Percentiles rank a stretch among this genome's conserved stretches.
These are phyloP conservation scores for Scaptomyza tumidula DNA, from an alignment of 2,888 invertebrate species.

Conservation along the genomic window DNA sequence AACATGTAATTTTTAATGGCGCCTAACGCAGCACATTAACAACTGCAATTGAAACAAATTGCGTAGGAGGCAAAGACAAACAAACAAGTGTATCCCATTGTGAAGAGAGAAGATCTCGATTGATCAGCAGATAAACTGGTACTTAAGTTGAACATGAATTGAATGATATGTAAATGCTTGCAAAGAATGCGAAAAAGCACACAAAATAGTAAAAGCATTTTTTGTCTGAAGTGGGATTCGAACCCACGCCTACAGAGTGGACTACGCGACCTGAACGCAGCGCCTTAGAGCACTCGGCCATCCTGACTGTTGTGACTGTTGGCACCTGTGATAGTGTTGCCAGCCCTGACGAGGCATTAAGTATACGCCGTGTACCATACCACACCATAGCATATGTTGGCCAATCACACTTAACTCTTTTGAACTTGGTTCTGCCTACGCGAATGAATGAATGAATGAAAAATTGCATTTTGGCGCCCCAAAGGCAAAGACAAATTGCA, in stretches of 20 bases:
- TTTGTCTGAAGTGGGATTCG: conserved; percentile 84
- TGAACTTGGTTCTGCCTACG: conserved; percentile 69
- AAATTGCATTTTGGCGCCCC: conserved; percentile 64
- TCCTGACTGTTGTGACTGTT: conserved; percentile 48
- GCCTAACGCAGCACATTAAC: conserved; percentile 27
- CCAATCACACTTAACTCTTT: conserved; percentile 63
- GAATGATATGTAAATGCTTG: conserved; percentile 3
- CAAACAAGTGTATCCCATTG: conserved; percentile 31
- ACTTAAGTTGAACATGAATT: conserved; percentile 1
- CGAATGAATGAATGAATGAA: conserved; percentile 45
- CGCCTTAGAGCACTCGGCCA: conserved; percentile 84
- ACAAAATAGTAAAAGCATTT: conserved; percentile 24
- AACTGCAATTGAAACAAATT: conserved; percentile 28
- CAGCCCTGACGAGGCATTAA: conserved; percentile 15
- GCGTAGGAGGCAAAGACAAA: conserved; percentile 14
- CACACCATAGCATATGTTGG: conserved; percentile 40
- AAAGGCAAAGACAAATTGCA: conserved; percentile 74
- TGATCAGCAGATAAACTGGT: not conserved
- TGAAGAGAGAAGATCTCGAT: conserved; percentile 3
- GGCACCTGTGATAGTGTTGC: not conserved
- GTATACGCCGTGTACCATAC: conserved; percentile 55
- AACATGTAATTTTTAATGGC: conserved; percentile 72
- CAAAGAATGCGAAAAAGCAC: not conserved
- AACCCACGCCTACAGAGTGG: conserved; percentile 84
- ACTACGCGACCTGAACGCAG: conserved; percentile 85